Evolutionary conservation across 2,888 invertebrate species (phyloP).

Genomic region (Dichetophora obliterata): DNA sequence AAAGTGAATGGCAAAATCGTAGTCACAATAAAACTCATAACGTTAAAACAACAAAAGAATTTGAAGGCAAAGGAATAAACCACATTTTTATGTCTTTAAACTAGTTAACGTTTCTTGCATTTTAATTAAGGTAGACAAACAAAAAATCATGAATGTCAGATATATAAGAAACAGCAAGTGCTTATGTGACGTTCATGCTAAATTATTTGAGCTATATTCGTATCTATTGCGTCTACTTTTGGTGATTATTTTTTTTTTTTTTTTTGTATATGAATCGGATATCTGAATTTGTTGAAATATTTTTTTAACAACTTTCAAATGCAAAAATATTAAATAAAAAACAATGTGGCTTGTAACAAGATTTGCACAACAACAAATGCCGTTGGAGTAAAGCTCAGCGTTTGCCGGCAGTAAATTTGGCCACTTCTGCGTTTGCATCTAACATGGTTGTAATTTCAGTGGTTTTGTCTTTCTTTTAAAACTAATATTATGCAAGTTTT

Average conservation of each 20-base stretch:
- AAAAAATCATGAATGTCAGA: background rate
- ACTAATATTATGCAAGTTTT: too few species aligned
- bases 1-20: background rate
- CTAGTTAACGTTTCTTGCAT: slow-evolving; percentile 21
- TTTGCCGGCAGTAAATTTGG: background rate
- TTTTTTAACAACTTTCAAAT: background rate
- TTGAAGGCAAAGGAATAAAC: background rate
- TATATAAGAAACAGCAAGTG: background rate
- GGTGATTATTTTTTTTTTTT: background rate
- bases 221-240: background rate
- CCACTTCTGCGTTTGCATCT: background rate
- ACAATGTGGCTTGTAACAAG: background rate
- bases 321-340: background rate
- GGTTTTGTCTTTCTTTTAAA: too few species aligned
- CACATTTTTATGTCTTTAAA: background rate
- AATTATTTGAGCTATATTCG: slow-evolving; percentile 2
- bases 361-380: too few species aligned
- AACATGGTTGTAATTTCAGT: background rate
- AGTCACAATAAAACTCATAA: background rate
- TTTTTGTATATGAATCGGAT: background rate
- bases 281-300: background rate
- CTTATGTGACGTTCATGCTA: background rate
- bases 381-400: too few species aligned
- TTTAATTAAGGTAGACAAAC: slow-evolving; percentile 8
- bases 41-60: background rate